These are phyloP conservation scores for Electrophaes corylata DNA, from an alignment of 2,888 invertebrate species.

Conservation along the genomic window DNA sequence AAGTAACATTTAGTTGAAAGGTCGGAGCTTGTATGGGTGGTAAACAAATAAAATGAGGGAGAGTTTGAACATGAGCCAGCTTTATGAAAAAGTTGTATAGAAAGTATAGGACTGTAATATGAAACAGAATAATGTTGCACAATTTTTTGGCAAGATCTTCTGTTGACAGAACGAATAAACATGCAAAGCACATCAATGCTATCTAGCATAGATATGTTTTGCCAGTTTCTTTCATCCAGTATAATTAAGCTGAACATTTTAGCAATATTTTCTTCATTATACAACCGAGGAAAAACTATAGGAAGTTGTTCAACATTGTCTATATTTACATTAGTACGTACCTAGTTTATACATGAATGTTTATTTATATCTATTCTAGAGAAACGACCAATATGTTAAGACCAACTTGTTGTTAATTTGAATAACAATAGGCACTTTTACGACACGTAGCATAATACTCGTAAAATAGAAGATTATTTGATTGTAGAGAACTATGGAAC, in stretches of 20 bases:
- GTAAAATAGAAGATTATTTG: conserved; percentile 39
- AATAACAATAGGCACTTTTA: conserved; percentile 21
- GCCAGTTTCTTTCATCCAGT: conserved; percentile 30
- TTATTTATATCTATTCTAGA: conserved; percentile 12
- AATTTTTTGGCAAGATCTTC: conserved; percentile 13
- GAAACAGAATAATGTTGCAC: conserved; percentile 5
- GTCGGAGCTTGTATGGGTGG: neutral
- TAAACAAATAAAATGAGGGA: neutral
- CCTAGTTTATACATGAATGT: too few relatives aligned
- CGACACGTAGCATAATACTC: conserved; percentile 25
- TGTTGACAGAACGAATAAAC: conserved; percentile 21
- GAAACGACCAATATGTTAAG: conserved; percentile 11
- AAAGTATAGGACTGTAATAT: neutral
- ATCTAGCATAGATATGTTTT: too few relatives aligned
- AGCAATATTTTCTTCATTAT: conserved; percentile 23
- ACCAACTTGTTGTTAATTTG: conserved; percentile 17
- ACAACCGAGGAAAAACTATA: conserved; percentile 22
- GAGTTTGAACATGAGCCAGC: neutral
- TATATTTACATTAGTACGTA: neutral
- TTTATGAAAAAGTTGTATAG: neutral
- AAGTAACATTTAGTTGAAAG: neutral
- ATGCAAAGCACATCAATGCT: conserved; percentile 24
- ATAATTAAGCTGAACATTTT: conserved; percentile 24
- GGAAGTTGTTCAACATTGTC: conserved; percentile 9
- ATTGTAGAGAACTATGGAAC: conserved; percentile 46